Evolutionary conservation across 2,797 vertebrate genomes (phyloP).

Genomic region (Jordanella pulchra): DNA sequence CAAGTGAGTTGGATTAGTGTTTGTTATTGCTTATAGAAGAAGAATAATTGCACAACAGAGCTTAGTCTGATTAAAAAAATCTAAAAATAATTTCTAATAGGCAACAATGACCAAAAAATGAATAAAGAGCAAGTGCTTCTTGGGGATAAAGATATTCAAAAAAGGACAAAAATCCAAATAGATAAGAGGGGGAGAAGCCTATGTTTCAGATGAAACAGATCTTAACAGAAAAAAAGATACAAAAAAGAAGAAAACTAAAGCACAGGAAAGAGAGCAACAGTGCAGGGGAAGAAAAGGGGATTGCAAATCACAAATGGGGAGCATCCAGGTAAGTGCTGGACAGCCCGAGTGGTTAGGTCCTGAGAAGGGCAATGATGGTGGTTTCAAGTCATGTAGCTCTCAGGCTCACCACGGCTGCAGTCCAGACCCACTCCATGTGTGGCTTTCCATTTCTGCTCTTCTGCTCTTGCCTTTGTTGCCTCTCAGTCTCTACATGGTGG

Average conservation of each 20-base stretch:
- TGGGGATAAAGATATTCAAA: slow-evolving; percentile 39
- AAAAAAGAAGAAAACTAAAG: slow-evolving; percentile 59
- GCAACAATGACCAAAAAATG: slow-evolving; percentile 36
- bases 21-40: slow-evolving; percentile 75
- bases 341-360: slow-evolving; percentile 77
- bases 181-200: slow-evolving; percentile 49
- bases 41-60: slow-evolving; percentile 57
- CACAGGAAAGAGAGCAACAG: slow-evolving; percentile 57
- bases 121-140: slow-evolving; percentile 35
- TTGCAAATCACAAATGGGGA: slow-evolving; percentile 63
- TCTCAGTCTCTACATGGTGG: slow-evolving; percentile 92
- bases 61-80: slow-evolving; percentile 56
- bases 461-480: slow-evolving; percentile 72
- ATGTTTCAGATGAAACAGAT: slow-evolving; percentile 50
- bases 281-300: slow-evolving; percentile 64
- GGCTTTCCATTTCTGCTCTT: slow-evolving; percentile 87
- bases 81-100: slow-evolving; percentile 55
- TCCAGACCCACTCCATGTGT: slow-evolving; percentile 90
- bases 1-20: slow-evolving; percentile 63
- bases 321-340: slow-evolving; percentile 76
- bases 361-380: slow-evolving; percentile 71
- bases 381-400: slow-evolving; percentile 61
- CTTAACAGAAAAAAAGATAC: slow-evolving; percentile 52
- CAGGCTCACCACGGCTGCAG: slow-evolving; percentile 91
- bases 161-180: slow-evolving; percentile 41